Evolutionary conservation across 2,113 vertebrate species (phyloP), one percentile per base, ranked within the genome.

Genomic region (Scartelaos histophorus): DNA sequence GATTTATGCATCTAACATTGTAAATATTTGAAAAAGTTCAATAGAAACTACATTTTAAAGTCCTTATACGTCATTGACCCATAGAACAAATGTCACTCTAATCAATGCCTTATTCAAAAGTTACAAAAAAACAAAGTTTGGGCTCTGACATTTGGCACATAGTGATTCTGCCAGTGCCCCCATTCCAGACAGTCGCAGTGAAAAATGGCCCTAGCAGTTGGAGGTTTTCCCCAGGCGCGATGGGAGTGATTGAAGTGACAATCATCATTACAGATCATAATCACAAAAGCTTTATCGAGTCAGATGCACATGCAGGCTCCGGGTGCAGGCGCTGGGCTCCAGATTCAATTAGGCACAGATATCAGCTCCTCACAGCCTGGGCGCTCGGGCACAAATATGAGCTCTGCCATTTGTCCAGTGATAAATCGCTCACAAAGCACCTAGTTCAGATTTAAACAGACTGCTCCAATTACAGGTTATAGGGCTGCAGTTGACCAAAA

Each of bases 291-390:
- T 47, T 29, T 17, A 71, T 70, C 47, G 56, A 15, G 51, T 13
- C 60, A 69, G 79, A 25, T 74, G 29, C 61, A 43, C 34, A 46
- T 19, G 64, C 38, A 56, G 57, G 65, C 49, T 79, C 73, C 71
- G 72, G 76, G 22, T 54, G 65, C 53, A 57, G 43, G 61, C 21
- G 12, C 13, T 43, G 47, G 67, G 13, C 64, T 82, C 58, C 53
- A 35, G 35, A 83, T 64, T 70, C 46, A 81, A 74, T 76, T 67
- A 69, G 69, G 43, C 35, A 61, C 0, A 56, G 69, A 25, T 62
- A 61, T 25, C 7, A 2, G 7, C 19, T 62, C 3, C 66, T 29
- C n/a, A 57, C 34, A 7, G 1, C n/a, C 49, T 29, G 2, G 13
- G 19, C 17, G 29, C 51, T 47, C 38, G 43, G 56, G 67, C 46